phyloP scores from a whole-genome alignment of 2,797 vertebrate genomes.

The Glyptemys insculpta region DNA sequence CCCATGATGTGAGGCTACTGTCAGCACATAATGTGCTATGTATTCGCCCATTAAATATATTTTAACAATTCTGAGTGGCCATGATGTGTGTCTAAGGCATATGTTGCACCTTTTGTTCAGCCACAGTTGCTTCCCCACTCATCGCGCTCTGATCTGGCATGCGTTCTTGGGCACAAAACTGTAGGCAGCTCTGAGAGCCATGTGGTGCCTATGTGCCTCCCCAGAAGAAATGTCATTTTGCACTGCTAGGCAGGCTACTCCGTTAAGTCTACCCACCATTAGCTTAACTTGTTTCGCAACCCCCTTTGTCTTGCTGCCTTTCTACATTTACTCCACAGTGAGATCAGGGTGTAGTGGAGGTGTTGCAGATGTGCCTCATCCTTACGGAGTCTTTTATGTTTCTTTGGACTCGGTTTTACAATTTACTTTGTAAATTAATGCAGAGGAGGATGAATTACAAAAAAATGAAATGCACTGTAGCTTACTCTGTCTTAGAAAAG shows the following conservation, averaged over 20 bases:
- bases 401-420: not conserved
- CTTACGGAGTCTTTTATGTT: not conserved
- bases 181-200: constrained; percentile 4
- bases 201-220: not conserved
- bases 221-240: not conserved
- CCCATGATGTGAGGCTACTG: not conserved
- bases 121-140: constrained; percentile 2
- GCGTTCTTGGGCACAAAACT: not conserved
- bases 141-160: not conserved
- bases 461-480: not conserved
- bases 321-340: not conserved
- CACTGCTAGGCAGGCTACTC: not conserved
- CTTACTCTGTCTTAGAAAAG: not conserved
- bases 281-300: not conserved
- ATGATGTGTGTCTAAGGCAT: not conserved
- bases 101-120: not conserved
- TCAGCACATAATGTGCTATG: not conserved
- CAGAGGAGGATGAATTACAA: not conserved
- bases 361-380: not conserved
- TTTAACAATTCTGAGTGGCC: not conserved
- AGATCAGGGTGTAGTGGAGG: not conserved
- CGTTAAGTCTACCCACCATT: not conserved
- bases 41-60: not conserved
- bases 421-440: not conserved
- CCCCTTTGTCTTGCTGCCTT: not conserved